phyloP scores from a whole-genome alignment of 2,797 vertebrate genomes.

The Selene dorsalis region DNA sequence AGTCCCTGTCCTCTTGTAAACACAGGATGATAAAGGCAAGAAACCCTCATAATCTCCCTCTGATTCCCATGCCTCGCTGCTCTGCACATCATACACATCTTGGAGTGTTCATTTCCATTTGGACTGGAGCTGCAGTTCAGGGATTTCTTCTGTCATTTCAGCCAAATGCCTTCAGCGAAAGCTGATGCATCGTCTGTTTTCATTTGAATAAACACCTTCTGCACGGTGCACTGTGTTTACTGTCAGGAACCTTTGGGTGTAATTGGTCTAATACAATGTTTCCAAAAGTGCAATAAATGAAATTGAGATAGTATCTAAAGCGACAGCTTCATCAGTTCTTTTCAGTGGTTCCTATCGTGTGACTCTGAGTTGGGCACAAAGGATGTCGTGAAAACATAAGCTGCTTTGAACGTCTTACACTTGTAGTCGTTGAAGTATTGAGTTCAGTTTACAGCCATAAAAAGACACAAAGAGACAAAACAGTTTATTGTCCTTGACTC shows the following conservation, averaged over 20 bases:
- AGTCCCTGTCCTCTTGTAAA: conserved; percentile 68
- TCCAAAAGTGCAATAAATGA: conserved; percentile 47
- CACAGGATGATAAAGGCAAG: conserved; percentile 68
- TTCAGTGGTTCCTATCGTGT: conserved; percentile 23
- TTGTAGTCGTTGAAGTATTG: conserved; percentile 1
- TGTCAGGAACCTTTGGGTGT: conserved; percentile 36
- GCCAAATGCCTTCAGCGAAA: conserved; percentile 54
- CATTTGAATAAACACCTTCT: conserved; percentile 52
- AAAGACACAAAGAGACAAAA: neutral
- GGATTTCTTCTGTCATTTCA: conserved; percentile 63
- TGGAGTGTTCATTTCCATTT: conserved; percentile 63
- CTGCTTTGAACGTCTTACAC: conserved; percentile 20
- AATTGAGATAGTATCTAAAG: conserved; percentile 36
- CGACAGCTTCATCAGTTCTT: conserved; percentile 19
- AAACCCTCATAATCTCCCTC: conserved; percentile 67
- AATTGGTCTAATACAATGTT: conserved; percentile 51
- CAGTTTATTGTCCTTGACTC: neutral
- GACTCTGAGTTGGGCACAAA: conserved; percentile 10
- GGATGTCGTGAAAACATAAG: conserved; percentile 12
- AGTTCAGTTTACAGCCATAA: conserved; percentile 2
- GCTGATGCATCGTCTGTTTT: conserved; percentile 54
- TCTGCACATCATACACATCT: conserved; percentile 52
- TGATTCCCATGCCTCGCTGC: conserved; percentile 48
- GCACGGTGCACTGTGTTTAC: conserved; percentile 43
- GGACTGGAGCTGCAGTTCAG: conserved; percentile 55